These are phyloP conservation scores for Zapus hudsonius DNA, from an alignment of 2,113 vertebrate species.

Conservation along the genomic window DNA sequence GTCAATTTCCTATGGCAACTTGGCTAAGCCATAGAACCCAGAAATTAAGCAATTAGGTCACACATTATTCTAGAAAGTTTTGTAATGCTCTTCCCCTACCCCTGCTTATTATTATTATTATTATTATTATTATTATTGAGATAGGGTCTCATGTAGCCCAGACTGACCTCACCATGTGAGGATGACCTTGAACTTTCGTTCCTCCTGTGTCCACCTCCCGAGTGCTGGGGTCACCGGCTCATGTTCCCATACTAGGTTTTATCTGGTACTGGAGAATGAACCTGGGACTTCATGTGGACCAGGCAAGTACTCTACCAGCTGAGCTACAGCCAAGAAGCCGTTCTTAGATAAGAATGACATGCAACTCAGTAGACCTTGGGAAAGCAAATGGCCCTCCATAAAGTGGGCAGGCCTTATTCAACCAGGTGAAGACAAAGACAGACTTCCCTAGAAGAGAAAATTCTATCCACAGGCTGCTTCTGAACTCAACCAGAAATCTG, in stretches of 20 bases:
- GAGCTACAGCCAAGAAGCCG: not conserved
- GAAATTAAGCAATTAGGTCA: not conserved
- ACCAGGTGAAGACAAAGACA: not conserved
- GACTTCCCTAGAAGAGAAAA: not conserved
- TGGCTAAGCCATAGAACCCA: not conserved
- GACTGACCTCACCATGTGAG: not conserved
- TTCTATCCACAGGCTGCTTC: not conserved
- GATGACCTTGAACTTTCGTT: not conserved
- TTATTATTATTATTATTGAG: no score
- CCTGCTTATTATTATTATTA: not conserved
- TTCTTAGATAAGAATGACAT: not conserved
- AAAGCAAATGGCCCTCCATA: not conserved
- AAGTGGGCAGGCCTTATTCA: not conserved
- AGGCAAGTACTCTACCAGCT: not conserved
- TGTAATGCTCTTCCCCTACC: not conserved
- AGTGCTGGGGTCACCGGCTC: not conserved
- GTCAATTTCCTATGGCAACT: constrained; percentile 4
- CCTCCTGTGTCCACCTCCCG: not conserved
- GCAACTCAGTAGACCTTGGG: not conserved
- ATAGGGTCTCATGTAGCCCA: no score
- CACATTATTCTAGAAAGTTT: not conserved
- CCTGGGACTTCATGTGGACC: not conserved
- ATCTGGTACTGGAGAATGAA: not conserved
- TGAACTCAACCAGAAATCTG: not conserved
- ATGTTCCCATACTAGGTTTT: not conserved